These are phyloP conservation scores for Pangasianodon gigas DNA, from an alignment of 2,113 vertebrate species.

Conservation along the genomic window DNA sequence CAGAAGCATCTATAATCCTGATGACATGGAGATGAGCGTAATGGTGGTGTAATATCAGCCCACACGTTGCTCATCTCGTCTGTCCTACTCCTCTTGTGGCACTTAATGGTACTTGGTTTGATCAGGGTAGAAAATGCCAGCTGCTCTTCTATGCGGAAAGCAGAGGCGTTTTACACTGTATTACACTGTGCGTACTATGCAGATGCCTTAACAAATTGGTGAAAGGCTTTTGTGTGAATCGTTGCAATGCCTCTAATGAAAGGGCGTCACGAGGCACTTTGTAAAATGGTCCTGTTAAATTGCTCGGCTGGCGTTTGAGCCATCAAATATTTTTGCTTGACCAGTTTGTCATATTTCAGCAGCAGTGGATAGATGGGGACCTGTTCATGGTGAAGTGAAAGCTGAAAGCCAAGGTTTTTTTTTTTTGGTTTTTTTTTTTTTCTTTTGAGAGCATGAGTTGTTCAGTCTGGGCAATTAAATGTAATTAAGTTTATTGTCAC, in stretches of 20 bases:
- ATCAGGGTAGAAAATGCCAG: background rate
- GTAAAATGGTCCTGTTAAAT: background rate
- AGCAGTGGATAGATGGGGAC: background rate
- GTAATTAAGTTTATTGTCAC: slow-evolving; percentile 11
- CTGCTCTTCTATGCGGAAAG: background rate
- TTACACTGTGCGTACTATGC: background rate
- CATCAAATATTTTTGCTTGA: background rate
- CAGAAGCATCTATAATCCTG: slow-evolving; percentile 31
- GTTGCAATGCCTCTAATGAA: background rate
- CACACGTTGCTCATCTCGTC: slow-evolving; percentile 4
- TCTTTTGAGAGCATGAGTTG: too few relatives aligned
- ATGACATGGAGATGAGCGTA: slow-evolving; percentile 24
- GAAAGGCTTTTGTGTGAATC: background rate
- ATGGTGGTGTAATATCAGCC: slow-evolving; percentile 27
- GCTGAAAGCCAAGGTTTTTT: background rate
- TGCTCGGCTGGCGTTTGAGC: background rate
- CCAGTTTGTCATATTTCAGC: background rate
- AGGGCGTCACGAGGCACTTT: background rate
- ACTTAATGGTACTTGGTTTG: background rate
- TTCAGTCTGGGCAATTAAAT: background rate
- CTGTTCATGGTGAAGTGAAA: background rate
- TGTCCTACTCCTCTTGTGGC: slow-evolving; percentile 9
- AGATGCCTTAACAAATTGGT: background rate
- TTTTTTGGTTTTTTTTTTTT: background rate
- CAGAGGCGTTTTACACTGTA: background rate